These are phyloP conservation scores for Coelogynopora nodosa DNA, from an alignment of 2,888 invertebrate species.

Conservation along the genomic window DNA sequence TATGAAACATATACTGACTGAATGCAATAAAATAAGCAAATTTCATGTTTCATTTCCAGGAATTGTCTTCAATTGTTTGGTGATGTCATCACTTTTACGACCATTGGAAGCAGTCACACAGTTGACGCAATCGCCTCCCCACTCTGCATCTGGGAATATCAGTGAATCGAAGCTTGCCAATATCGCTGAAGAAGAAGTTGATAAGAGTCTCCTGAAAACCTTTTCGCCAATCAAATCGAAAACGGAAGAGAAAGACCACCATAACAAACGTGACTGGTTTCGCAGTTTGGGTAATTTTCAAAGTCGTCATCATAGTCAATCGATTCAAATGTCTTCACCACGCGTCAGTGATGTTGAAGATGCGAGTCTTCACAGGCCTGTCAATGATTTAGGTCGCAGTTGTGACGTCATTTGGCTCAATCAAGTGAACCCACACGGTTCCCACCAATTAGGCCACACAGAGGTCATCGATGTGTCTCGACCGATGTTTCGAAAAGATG, in stretches of 20 bases:
- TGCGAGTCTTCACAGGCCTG: no score
- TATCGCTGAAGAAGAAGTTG: neutral
- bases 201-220: no score
- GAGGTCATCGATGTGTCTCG: constrained; percentile 41
- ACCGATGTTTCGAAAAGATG: constrained; percentile 56
- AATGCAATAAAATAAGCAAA: no score
- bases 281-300: neutral
- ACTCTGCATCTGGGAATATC: neutral
- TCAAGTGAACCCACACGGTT: neutral
- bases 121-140: neutral
- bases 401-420: neutral
- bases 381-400: neutral
- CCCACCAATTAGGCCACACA: neutral
- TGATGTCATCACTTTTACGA: constrained; percentile 57
- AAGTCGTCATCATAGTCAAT: neutral
- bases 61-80: constrained; percentile 56
- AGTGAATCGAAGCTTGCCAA: neutral
- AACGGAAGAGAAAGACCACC: neutral
- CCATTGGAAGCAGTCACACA: constrained; percentile 52
- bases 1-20: no score
- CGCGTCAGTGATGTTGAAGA: no score
- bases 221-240: no score
- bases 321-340: no score
- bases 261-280: neutral
- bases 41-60: constrained; percentile 50